Evolutionary conservation across 2,888 invertebrate species (phyloP), one percentile per base, ranked within the genome.

Genomic region (Cryptus viduatorius): DNA sequence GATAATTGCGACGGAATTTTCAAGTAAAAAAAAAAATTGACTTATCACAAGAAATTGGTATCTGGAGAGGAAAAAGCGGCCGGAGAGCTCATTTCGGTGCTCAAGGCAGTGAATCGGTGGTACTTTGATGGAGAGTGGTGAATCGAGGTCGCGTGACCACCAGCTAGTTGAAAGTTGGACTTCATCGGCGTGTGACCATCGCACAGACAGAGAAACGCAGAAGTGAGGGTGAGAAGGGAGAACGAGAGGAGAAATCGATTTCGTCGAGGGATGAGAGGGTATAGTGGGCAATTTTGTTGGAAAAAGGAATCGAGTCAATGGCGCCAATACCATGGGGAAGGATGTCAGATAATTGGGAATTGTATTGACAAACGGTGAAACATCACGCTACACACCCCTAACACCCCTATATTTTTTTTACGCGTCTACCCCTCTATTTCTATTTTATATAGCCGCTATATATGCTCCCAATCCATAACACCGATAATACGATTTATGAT

Each of bases 301-400:
- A 46, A 19, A 24, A 44, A 12, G 44, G 67, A 19, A 67, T 46
- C 7, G 19, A 29, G 8, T 42, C 31, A 29, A 4, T 10, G 59
- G 24, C 56, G 42, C 42, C 29, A n/a, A 44, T 24, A 10, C 50
- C 31, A 12, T 31, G 31, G 24, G n/a, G 29, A 61, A 48, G 61
- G 61, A 48, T 73, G 44, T 16, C 61, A 10, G 46, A 44, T 73
- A 73, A 73, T 73, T 59, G 73, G 73, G 73, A 10, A 16, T 61
- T 29, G 44, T 73, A 73, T 73, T 73, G 73, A 73, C 73, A 73
- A 73, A 73, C 73, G 73, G 59, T 59, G 24, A 73, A 73, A n/a
- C 44, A 59, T 73, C 73, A 46, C 73, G 73, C 59, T 42, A 48
- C 42, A 72, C 42, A 72, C 48, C 10, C 24, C 24, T 19, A 24